Evolutionary conservation across 2,113 vertebrate genomes (phyloP), one percentile per base, ranked within the genome.

Genomic region (Peromyscus leucopus): DNA sequence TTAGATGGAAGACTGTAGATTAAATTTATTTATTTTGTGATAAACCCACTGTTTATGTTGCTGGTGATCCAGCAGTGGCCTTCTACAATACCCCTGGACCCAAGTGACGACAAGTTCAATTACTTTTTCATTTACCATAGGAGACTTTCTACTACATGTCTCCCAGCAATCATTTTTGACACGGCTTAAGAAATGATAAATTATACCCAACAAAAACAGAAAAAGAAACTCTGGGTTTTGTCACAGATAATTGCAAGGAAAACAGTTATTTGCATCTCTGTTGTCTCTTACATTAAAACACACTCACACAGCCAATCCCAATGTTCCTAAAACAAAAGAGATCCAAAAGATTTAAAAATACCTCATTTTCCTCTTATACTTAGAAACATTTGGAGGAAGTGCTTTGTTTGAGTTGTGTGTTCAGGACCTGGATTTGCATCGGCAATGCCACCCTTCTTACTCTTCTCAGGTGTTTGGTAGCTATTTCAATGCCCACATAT

Each of bases 131-230:
- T 48, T 92, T 96, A 84, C 85, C 87, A 3, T 63, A 97, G 69
- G 88, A 96, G 95, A 98, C 46, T 90, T 95, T 80, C 51, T 86
- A 94, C 74, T 92, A 4, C 36, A 9, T 96, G 71, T 97, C 98
- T 97, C 78, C 93, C 91, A 97, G 57, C 96, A 91, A 92, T 0
- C 0, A 94, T 88, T 97, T 95, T 94, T 97, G 90, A 97, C 92
- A 97, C 59, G 84, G 91, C 24, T 97, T 89, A 94, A 86, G 72
- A 98, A 98, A 92, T 94, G 83, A 97, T 91, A 84, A 97, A 97
- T 96, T 89, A 92, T 26, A 94, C 78, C 94, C 96, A 97, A 97
- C 5, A 96, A 97, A 98, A 98, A 2, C 55, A 97, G 94, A 91
- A 96, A 96, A 90, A 93, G 22, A 92, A 96, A 95, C 63, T 95